Evolutionary conservation across 2,888 invertebrate genomes (phyloP).

Genomic region (Drosophila vallismaia): DNA sequence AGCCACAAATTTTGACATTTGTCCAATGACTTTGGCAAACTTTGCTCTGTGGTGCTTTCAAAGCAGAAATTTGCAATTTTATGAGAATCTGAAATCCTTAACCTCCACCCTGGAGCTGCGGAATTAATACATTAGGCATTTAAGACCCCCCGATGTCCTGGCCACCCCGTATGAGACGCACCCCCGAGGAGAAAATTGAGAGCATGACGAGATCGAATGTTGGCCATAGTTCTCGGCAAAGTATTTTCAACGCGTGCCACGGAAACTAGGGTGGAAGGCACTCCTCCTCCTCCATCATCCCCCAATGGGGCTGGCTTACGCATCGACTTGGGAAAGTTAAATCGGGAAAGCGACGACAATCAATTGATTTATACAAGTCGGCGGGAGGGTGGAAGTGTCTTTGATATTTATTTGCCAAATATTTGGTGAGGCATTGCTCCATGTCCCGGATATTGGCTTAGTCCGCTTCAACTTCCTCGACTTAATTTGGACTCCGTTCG

Average conservation of each 20-base stretch:
- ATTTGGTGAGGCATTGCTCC: conserved; percentile 64
- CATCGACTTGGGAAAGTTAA: conserved; percentile 56
- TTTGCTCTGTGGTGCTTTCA: conserved; percentile 24
- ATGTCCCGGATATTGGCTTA: conserved; percentile 59
- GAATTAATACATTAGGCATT: conserved; percentile 76
- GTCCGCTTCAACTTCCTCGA: conserved; percentile 28
- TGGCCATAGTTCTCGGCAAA: conserved; percentile 66
- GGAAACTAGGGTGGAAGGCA: conserved; percentile 36
- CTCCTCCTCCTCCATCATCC: conserved; percentile 17
- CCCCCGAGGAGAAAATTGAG: conserved; percentile 41
- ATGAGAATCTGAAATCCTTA: conserved; percentile 46
- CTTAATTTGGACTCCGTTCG: background rate
- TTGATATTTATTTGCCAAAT: conserved; percentile 75
- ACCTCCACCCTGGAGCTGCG: conserved; percentile 16
- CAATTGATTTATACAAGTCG: conserved; percentile 71
- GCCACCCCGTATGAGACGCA: conserved; percentile 18
- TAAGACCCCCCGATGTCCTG: conserved; percentile 30
- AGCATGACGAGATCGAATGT: conserved; percentile 72
- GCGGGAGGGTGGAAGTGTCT: conserved; percentile 19
- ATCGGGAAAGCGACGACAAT: conserved; percentile 65
- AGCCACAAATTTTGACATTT: conserved; percentile 76
- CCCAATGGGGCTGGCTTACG: conserved; percentile 22
- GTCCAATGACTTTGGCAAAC: conserved; percentile 63
- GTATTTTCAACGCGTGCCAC: conserved; percentile 68
- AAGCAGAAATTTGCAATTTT: conserved; percentile 73